A percentile compares a stretch with the other conserved stretches of the same genome.
phyloP scores from a whole-genome alignment of 1,140 invertebrate genomes.

The Meloidogyne floridensis region DNA sequence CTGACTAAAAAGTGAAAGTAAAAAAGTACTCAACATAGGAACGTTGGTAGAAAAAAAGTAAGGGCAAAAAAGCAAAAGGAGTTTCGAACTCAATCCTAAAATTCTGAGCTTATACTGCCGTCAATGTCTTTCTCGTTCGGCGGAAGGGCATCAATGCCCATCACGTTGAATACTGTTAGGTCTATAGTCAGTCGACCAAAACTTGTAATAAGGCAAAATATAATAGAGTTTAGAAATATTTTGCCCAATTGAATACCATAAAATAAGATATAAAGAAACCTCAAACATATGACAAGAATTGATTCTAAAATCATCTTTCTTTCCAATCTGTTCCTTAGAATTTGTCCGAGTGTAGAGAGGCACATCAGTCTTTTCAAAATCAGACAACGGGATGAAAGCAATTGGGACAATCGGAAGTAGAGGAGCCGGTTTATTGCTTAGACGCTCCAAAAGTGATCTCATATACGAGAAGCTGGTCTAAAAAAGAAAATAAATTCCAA shows the following conservation, averaged over 20 bases:
- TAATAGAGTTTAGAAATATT: too few species aligned
- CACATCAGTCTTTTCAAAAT: conserved; percentile 49
- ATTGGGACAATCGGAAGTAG: conserved; percentile 44
- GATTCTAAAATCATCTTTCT: conserved; percentile 67
- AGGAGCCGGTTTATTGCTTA: conserved; percentile 12
- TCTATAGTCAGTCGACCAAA: too few species aligned
- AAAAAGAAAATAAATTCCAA: not conserved
- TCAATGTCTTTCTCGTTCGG: too few species aligned
- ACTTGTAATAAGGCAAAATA: too few species aligned
- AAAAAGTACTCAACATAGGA: too few species aligned
- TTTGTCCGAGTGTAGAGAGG: conserved; percentile 44
- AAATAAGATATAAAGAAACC: not conserved
- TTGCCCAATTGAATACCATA: too few species aligned
- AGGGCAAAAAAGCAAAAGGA: too few species aligned
- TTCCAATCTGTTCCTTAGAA: conserved; percentile 56
- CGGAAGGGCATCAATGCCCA: too few species aligned
- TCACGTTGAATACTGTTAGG: too few species aligned
- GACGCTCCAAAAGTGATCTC: conserved; percentile 1
- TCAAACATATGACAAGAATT: conserved; percentile 64
- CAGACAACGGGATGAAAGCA: conserved; percentile 44
- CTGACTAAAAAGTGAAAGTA: conserved; percentile 4
- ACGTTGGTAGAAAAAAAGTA: too few species aligned
- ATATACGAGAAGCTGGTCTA: conserved; percentile 16
- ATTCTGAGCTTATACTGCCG: too few species aligned
- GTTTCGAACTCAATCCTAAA: conserved; percentile 51